A percentile compares a stretch with the other conserved stretches of the same genome.
These are phyloP conservation scores for Heteromyza rotundicornis DNA, from an alignment of 2,888 invertebrate species.

Conservation along the genomic window DNA sequence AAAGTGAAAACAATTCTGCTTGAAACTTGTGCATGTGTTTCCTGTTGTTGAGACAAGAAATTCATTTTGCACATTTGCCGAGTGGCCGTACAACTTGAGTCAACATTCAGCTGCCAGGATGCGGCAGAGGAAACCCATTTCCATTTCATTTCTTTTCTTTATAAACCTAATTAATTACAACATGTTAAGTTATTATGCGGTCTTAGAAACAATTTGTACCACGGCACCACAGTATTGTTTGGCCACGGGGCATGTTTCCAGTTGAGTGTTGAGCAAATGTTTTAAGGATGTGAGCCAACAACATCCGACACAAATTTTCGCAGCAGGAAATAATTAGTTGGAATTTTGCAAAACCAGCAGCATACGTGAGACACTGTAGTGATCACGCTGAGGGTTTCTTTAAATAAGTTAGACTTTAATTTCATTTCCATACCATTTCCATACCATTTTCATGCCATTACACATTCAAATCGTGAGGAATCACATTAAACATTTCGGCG, in stretches of 20 bases:
- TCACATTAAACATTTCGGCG: constrained; percentile 20
- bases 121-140: background rate
- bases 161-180: constrained; percentile 40
- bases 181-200: constrained; percentile 33
- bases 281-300: background rate
- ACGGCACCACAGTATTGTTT: background rate
- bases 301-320: constrained; percentile 28
- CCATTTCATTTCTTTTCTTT: constrained; percentile 15
- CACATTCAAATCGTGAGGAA: constrained; percentile 24
- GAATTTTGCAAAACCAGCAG: too few species aligned
- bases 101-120: background rate
- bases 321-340: constrained; percentile 37
- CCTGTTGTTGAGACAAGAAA: constrained; percentile 3
- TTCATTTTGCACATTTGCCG: background rate
- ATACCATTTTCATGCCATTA: too few species aligned
- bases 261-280: background rate
- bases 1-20: constrained; percentile 15
- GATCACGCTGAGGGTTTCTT: too few species aligned
- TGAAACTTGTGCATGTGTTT: constrained; percentile 7
- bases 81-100: too few species aligned
- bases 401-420: too few species aligned
- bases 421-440: too few species aligned
- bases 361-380: constrained; percentile 19
- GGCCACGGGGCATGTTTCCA: background rate
- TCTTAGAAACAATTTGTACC: constrained; percentile 15